Evolutionary conservation across 2,888 invertebrate species (phyloP).

Genomic region (Lutraria lutraria): DNA sequence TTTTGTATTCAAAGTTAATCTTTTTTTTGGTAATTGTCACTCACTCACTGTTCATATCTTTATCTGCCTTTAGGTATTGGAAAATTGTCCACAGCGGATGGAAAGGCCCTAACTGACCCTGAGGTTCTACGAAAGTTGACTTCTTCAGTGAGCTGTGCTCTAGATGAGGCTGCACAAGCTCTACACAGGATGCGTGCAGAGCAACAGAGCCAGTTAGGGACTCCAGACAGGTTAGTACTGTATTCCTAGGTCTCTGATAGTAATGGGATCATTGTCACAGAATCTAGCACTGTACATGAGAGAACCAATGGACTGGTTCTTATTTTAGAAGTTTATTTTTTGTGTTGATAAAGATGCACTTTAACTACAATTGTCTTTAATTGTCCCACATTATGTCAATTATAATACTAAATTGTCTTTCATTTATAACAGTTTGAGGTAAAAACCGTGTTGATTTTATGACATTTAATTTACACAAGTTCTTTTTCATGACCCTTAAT

Average conservation of each 20-base stretch:
- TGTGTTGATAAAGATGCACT: too few relatives aligned
- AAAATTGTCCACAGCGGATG: conserved; percentile 91
- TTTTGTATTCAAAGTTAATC: too few relatives aligned
- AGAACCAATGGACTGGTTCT: too few relatives aligned
- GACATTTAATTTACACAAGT: too few relatives aligned
- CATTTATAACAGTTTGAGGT: too few relatives aligned
- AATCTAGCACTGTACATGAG: background rate
- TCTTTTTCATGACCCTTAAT: too few relatives aligned
- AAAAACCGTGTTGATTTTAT: too few relatives aligned
- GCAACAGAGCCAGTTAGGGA: conserved; percentile 89
- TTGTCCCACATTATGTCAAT: too few relatives aligned
- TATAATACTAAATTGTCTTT: too few relatives aligned
- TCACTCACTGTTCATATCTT: background rate
- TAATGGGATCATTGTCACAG: background rate
- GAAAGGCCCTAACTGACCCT: conserved; percentile 92
- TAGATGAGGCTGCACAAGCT: conserved; percentile 98
- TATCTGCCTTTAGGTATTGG: conserved; percentile 90
- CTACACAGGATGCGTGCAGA: conserved; percentile 98
- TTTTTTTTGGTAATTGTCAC: too few relatives aligned
- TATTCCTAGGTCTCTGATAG: background rate
- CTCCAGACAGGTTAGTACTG: conserved; percentile 79
- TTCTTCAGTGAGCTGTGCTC: conserved; percentile 96
- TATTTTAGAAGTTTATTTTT: too few relatives aligned
- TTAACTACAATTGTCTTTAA: too few relatives aligned
- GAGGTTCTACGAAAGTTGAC: conserved; percentile 95